phyloP scores from a whole-genome alignment of 2,113 vertebrate species.

The Steatornis caripensis region DNA sequence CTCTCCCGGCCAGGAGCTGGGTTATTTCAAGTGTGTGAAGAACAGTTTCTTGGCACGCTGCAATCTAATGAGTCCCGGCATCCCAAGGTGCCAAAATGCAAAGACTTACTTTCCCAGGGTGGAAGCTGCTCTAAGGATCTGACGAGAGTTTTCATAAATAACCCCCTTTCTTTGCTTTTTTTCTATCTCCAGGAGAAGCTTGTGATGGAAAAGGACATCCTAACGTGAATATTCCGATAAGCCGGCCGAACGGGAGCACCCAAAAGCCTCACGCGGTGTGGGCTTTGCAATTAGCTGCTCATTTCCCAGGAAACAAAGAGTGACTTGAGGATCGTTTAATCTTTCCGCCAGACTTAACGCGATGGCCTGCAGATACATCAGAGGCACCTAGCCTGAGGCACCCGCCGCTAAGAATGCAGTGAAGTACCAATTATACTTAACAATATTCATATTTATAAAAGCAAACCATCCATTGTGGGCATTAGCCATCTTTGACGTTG shows the following conservation, averaged over 20 bases:
- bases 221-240: neutral
- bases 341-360: neutral
- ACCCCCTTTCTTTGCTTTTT: neutral
- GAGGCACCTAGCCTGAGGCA: neutral
- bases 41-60: neutral
- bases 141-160: neutral
- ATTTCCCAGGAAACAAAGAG: neutral
- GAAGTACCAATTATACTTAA: neutral
- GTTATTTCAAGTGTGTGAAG: neutral
- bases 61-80: neutral
- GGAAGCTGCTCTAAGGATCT: neutral
- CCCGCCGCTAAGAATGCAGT: rapidly evolving
- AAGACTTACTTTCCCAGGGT: neutral
- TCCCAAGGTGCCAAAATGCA: rapidly evolving
- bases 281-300: neutral
- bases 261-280: rapidly evolving
- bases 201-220: no score
- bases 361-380: neutral
- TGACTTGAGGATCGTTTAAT: neutral
- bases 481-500: neutral
- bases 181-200: neutral
- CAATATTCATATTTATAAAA: neutral
- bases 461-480: neutral
- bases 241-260: neutral
- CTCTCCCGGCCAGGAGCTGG: neutral